Evolutionary conservation across 2,113 vertebrate species (phyloP).

Genomic region (Columba livia): DNA sequence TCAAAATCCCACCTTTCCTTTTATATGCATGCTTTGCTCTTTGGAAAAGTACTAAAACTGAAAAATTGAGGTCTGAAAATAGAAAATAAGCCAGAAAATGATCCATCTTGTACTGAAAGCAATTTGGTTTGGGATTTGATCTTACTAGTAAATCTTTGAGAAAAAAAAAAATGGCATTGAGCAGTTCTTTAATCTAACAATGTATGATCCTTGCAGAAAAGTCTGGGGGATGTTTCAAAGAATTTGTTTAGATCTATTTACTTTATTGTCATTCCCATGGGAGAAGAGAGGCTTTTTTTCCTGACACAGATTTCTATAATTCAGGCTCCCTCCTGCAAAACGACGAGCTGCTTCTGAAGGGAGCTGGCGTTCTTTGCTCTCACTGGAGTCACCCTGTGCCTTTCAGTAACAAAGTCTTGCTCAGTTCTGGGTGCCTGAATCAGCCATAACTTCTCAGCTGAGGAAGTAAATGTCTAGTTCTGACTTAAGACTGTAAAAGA

Average conservation of each 20-base stretch:
- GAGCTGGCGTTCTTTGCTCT: neutral
- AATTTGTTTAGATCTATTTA: conserved; percentile 26
- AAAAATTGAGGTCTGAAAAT: neutral
- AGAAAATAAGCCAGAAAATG: conserved; percentile 20
- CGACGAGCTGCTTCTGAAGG: neutral
- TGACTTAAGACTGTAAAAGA: neutral
- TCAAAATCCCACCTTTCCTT: neutral
- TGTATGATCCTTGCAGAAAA: conserved; percentile 1
- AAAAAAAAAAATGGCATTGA: neutral
- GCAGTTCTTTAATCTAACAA: conserved; percentile 37
- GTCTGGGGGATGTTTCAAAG: conserved; percentile 23
- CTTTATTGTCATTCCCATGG: neutral
- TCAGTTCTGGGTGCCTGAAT: neutral
- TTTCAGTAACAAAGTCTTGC: neutral
- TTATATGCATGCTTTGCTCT: neutral
- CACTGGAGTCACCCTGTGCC: neutral
- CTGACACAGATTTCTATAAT: conserved; percentile 1
- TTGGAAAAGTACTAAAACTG: neutral
- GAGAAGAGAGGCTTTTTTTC: neutral
- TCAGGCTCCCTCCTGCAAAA: neutral
- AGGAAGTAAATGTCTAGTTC: neutral
- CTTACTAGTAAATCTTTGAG: neutral
- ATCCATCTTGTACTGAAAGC: conserved; percentile 1
- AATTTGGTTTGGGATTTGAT: conserved; percentile 32
- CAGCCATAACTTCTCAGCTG: rapidly evolving